Conservation (phyloP, 2,888 invertebrate genomes). For the Pseudococcus viburni region DNA sequence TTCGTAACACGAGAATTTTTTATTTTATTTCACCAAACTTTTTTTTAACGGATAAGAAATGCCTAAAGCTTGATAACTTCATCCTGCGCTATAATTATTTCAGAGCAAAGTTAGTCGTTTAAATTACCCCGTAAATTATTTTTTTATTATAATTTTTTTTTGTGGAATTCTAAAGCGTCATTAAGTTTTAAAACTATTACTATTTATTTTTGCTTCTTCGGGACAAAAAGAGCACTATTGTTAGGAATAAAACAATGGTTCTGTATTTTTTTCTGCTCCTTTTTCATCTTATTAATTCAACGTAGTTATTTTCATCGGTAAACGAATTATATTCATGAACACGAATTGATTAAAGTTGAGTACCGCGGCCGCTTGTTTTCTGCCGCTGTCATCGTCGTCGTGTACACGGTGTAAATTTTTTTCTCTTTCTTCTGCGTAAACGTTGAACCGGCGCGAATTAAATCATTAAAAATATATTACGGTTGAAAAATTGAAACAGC, state of each 20-base stretch:
- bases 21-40: not conserved
- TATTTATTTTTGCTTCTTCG: not conserved
- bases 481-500: slow-evolving; percentile 8
- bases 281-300: not conserved
- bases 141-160: slow-evolving; percentile 14
- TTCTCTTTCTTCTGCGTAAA: not conserved
- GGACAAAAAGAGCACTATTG: slow-evolving; percentile 15
- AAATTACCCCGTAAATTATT: slow-evolving; percentile 7
- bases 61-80: not conserved
- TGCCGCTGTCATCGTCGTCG: no score
- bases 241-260: not conserved
- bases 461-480: slow-evolving; percentile 43
- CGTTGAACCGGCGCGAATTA: slow-evolving; percentile 1
- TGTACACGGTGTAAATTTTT: not conserved
- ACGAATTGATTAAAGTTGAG: slow-evolving; percentile 9
- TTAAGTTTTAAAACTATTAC: slow-evolving; percentile 10
- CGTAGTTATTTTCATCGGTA: not conserved
- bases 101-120: not conserved
- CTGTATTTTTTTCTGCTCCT: not conserved
- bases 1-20: not conserved
- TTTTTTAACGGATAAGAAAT: not conserved
- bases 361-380: not conserved
- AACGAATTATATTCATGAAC: slow-evolving; percentile 29
- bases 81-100: not conserved
- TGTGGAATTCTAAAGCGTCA: not conserved